Evolutionary conservation across 2,888 invertebrate genomes (phyloP).

Genomic region (Netelia virgata): DNA sequence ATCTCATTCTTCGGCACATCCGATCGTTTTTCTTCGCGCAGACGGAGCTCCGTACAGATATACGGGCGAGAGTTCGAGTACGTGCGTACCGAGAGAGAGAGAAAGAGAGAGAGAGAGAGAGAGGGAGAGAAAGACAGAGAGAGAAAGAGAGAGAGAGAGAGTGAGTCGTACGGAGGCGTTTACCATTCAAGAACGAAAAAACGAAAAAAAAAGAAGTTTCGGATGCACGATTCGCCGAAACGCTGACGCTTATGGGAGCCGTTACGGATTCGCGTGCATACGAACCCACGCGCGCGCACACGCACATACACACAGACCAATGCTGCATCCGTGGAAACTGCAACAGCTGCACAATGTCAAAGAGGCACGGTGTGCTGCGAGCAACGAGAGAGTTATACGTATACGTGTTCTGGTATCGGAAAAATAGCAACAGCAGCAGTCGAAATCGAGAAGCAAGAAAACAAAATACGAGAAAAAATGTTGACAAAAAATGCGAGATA

Average conservation of each 20-base stretch:
- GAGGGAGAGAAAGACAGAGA: slow-evolving; percentile 34
- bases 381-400: slow-evolving; percentile 51
- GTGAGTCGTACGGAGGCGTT: slow-evolving; percentile 33
- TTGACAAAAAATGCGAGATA: background rate
- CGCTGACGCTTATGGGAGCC: slow-evolving; percentile 44
- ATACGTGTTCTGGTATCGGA: slow-evolving; percentile 36
- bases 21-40: slow-evolving; percentile 9
- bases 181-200: slow-evolving; percentile 51
- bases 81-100: slow-evolving; percentile 56
- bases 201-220: slow-evolving; percentile 9
- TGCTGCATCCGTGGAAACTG: slow-evolving; percentile 43
- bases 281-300: background rate
- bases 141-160: slow-evolving; percentile 31
- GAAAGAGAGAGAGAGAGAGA: slow-evolving; percentile 37
- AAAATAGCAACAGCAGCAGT: slow-evolving; percentile 27
- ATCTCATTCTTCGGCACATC: slow-evolving; percentile 1
- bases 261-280: slow-evolving; percentile 32
- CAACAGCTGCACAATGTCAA: slow-evolving; percentile 65
- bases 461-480: background rate
- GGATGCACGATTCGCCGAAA: slow-evolving; percentile 52
- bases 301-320: background rate
- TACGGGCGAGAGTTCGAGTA: slow-evolving; percentile 29
- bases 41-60: background rate
- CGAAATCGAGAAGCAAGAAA: slow-evolving; percentile 1
- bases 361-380: slow-evolving; percentile 42